Base-by-base conservation (phyloP, 2,888 invertebrate species). In the Teleiodes luculella region DNA sequence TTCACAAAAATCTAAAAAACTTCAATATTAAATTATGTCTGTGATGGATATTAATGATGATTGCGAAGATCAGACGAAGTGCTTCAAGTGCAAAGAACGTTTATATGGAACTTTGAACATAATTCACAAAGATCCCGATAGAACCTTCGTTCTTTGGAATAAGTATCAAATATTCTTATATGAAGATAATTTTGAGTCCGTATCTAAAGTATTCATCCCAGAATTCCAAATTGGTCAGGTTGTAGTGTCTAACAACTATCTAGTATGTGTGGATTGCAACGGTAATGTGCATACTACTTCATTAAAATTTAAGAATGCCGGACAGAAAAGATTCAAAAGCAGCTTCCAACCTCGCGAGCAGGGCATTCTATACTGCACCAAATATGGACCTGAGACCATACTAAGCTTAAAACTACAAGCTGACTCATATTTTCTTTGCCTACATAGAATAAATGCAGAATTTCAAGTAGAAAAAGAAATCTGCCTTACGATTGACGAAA, bases 101-200 rank as follows among this genome's bases (percentile, higher is more conserved):
- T 59, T 77, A 51, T 35, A 76, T 5, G 72, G 69, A 36, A 78
- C 67, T 55, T 58, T 87, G 28, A 79, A 77, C 52, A 65, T 87
- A 46, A 56, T 59, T 56, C 71, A 72, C 60, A 77, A 77, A 62
- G 51, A 64, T 1, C 60, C 65, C 1, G 78, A 66, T 54, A 64
- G 65, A 3, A 67, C 65, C 53, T 53, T 75, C 18, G 56, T 78
- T 49, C 58, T 85, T 24, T 89, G 86, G 87, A 87, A 86, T 67
- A 83, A 76, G 61, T 83, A 77, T 66, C 85, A 87, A 74, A 75
- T 89, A 66, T 80, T 82, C 45, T 51, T 85, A 5, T 84, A 83
- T 55, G 75, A 80, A 56, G 66, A 76, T 33, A 67, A 77, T 47
- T 75, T 85, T 14, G 66, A 75, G 11, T 60, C 52, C 49, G 51